Evolutionary conservation across 2,113 vertebrate species (phyloP).

Genomic region (Pelusios castaneus): DNA sequence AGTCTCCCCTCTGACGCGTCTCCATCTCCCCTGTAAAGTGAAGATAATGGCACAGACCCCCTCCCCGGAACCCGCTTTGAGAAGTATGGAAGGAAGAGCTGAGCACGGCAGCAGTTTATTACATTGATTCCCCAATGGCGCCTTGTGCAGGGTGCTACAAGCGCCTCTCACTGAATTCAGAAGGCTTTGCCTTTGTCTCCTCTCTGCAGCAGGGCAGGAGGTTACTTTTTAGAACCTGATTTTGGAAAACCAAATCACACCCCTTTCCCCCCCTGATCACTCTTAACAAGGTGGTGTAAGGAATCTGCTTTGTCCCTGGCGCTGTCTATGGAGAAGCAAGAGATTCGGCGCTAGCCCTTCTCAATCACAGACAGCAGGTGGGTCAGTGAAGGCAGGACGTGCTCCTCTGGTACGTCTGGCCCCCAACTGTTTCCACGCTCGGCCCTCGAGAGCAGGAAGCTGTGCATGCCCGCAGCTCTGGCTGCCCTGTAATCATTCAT

Average conservation of each 20-base stretch:
- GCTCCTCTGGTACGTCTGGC: conserved; percentile 53
- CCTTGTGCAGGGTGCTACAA: accelerated
- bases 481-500: conserved; percentile 86
- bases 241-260: accelerated
- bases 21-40: accelerated
- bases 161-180: accelerated
- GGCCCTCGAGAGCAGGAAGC: conserved; percentile 79
- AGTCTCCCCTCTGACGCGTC: background rate
- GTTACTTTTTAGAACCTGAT: background rate
- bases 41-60: accelerated
- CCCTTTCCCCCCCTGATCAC: accelerated
- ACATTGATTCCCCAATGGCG: background rate
- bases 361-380: conserved; percentile 70
- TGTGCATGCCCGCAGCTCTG: conserved; percentile 82
- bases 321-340: background rate
- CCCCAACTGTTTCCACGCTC: background rate
- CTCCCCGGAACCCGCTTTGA: background rate
- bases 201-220: background rate
- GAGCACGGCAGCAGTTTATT: conserved; percentile 1
- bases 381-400: conserved; percentile 69
- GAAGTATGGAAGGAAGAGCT: background rate
- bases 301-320: background rate
- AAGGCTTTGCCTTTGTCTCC: accelerated
- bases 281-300: accelerated
- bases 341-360: conserved; percentile 1